Evolutionary conservation across 2,797 vertebrate species (phyloP), one percentile per base, ranked within the genome.

Genomic region (Pachyuromys duprasi): DNA sequence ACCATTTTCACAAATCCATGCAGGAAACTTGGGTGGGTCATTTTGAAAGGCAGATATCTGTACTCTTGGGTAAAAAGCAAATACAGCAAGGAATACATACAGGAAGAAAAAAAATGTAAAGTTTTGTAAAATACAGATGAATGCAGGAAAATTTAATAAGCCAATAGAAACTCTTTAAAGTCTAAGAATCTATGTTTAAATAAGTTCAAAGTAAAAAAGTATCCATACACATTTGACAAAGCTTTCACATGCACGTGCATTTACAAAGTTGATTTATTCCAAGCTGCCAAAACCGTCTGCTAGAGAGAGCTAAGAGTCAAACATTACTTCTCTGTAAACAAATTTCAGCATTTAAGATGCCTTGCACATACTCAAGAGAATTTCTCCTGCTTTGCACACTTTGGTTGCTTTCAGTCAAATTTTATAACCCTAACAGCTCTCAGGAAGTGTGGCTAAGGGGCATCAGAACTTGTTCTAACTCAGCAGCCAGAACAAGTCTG

Each of bases 251-350:
- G 0, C 31, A 1, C n/a, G 42, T 4, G 0, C 86, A 63, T 81
- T 81, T 67, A 93, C 20, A 67, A 94, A 89, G 60, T 33, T 62
- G 22, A 55, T 76, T 86, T 93, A 65, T 72, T 62, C 67, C 53
- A 91, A 92, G 83, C 88, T 42, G 31, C 2, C 55, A 15, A 57
- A 57, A 18, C 5, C 11, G 24, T 84, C 49, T 22, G 8, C 55
- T 53, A 53, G 14, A 55, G 57, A 65, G 26, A 69, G 60, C 39
- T 45, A 84, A 95, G 70, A 42, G 62, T 74, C 5, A 70, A 95
- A 55, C 17, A 26, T 24, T 70, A 39, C 72, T 82, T 78, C 65
- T 93, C 62, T 31, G 57, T 33, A 75, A 86, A 79, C 4, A 87
- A 62, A 91, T 74, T 69, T 89, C 57, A 67, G 63, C 55, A 72